Evolutionary conservation across 2,888 invertebrate species (phyloP).

Genomic region (Neocrepidodera transversa): DNA sequence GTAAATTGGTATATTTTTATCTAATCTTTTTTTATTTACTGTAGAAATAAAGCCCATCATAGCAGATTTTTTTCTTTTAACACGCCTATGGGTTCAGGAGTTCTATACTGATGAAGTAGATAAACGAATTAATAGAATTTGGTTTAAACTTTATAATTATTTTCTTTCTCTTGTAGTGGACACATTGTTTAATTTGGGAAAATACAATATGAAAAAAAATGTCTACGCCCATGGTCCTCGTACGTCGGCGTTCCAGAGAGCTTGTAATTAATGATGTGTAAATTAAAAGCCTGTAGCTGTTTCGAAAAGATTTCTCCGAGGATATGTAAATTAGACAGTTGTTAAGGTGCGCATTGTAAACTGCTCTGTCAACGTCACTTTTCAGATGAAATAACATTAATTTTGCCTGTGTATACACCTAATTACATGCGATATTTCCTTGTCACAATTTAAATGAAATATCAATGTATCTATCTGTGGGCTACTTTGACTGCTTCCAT

Average conservation of each 20-base stretch:
- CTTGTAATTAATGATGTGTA: slow-evolving; percentile 57
- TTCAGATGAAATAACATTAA: slow-evolving; percentile 49
- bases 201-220: neutral
- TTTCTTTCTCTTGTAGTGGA: no score
- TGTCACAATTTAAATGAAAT: slow-evolving; percentile 38
- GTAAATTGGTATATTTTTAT: no score
- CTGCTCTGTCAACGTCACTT: slow-evolving; percentile 57
- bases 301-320: slow-evolving; percentile 58
- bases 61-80: no score
- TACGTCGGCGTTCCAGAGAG: slow-evolving; percentile 47
- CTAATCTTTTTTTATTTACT: no score
- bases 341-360: slow-evolving; percentile 58
- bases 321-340: slow-evolving; percentile 61
- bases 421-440: slow-evolving; percentile 49
- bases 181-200: no score
- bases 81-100: no score
- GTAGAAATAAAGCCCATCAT: no score
- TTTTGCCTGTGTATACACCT: slow-evolving; percentile 47
- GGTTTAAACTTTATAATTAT: no score
- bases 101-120: no score
- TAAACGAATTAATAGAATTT: no score
- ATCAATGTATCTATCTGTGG: slow-evolving; percentile 31
- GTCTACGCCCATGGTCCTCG: slow-evolving; percentile 22
- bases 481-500: slow-evolving; percentile 24
- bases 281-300: slow-evolving; percentile 60